Percentiles rank a stretch among this genome's conserved stretches.
Evolutionary conservation across 2,797 vertebrate species (phyloP).

Genomic region (Peromyscus aztecus): DNA sequence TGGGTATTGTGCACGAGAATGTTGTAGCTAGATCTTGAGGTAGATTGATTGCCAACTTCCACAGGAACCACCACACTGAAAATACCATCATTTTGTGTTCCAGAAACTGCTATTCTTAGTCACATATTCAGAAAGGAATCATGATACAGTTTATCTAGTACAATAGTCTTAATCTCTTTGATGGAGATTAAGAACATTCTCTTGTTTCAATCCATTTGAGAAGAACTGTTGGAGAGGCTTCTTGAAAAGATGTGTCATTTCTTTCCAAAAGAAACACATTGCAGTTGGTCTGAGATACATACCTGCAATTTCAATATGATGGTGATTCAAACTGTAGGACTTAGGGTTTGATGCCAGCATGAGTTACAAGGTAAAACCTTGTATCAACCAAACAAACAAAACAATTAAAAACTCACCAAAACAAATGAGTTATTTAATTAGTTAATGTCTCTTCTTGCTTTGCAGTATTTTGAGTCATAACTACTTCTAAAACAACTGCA

Average conservation of each 20-base stretch:
- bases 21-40: background rate
- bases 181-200: background rate
- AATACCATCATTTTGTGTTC: background rate
- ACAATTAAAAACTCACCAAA: background rate
- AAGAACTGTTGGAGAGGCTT: background rate
- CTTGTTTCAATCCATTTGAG: background rate
- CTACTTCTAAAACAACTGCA: background rate
- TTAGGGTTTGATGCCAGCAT: background rate
- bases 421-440: background rate
- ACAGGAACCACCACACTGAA: background rate
- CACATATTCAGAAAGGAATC: background rate
- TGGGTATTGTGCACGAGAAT: background rate
- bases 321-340: background rate
- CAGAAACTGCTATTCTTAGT: background rate
- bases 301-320: background rate
- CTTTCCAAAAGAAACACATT: slow-evolving; percentile 12
- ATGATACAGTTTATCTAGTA: background rate
- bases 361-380: background rate
- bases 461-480: background rate
- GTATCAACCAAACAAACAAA: background rate
- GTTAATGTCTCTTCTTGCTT: background rate
- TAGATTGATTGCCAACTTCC: background rate
- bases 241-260: background rate
- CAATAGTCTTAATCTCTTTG: background rate
- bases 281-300: background rate